A percentile compares a stretch with the other conserved stretches of the same genome.
Conservation (phyloP, 35 echinoderm and acorn worm species). For the Hemicentrotus pulcherrimus region DNA sequence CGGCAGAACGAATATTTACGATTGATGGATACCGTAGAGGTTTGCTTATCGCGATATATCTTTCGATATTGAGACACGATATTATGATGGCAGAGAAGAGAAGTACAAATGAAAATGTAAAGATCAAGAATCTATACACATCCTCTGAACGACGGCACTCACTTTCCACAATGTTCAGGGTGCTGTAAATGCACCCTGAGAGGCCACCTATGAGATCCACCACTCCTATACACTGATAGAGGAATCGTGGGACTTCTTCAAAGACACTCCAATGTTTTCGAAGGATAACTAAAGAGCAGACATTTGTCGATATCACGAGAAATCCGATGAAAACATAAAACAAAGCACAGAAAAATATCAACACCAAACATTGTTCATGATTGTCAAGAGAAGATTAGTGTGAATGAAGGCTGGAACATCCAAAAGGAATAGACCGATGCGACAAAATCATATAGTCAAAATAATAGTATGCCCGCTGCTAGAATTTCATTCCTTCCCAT, state of each 20-base stretch:
- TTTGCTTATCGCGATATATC: background rate
- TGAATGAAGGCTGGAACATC: too few species aligned
- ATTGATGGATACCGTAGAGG: background rate
- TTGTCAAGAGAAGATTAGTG: too few species aligned
- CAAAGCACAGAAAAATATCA: too few species aligned
- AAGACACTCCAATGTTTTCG: background rate
- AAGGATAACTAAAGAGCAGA: background rate
- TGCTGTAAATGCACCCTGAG: background rate
- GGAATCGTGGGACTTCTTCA: background rate
- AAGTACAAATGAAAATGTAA: background rate
- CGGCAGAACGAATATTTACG: background rate
- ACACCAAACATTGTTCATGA: too few species aligned
- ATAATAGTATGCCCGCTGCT: too few species aligned
- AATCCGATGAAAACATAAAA: background rate
- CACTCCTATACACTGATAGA: background rate
- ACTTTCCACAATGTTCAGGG: background rate
- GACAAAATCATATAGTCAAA: too few species aligned
- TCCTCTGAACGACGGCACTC: background rate
- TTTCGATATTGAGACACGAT: background rate
- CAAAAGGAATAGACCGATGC: too few species aligned
- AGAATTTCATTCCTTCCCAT: too few species aligned
- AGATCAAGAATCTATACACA: background rate
- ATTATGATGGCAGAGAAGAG: background rate
- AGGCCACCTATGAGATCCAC: background rate
- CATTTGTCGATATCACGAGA: background rate